phyloP scores from a whole-genome alignment of 1,140 invertebrate species.

The Rhyacophila brunnea region DNA sequence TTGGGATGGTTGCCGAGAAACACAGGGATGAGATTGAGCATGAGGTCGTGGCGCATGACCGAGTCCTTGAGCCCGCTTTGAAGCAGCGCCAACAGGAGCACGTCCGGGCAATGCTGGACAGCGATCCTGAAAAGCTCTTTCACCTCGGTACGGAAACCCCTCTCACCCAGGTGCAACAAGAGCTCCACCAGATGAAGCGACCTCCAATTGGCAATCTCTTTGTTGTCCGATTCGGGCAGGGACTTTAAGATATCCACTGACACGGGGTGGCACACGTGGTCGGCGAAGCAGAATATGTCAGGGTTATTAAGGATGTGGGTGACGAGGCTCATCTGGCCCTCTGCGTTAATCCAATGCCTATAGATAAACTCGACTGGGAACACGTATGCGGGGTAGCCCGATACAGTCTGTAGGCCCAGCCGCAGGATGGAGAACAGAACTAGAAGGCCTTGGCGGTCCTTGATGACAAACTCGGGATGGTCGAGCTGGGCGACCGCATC shows the following conservation, averaged over 20 bases:
- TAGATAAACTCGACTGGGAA: constrained; percentile 91
- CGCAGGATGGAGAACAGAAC: constrained; percentile 78
- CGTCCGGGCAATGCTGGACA: constrained; percentile 89
- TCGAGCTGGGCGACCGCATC: constrained; percentile 90
- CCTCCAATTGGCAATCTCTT: constrained; percentile 89
- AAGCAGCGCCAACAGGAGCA: constrained; percentile 82
- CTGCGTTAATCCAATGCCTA: constrained; percentile 87
- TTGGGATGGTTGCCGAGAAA: constrained; percentile 95
- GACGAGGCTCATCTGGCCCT: constrained; percentile 88
- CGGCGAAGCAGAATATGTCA: constrained; percentile 92
- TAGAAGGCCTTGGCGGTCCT: constrained; percentile 80
- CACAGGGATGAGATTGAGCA: constrained; percentile 82
- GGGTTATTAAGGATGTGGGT: constrained; percentile 84
- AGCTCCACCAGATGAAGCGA: constrained; percentile 89
- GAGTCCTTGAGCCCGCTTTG: constrained; percentile 79
- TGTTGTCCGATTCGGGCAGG: constrained; percentile 87
- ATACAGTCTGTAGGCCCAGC: constrained; percentile 69
- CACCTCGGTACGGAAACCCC: constrained; percentile 76
- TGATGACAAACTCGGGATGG: constrained; percentile 84
- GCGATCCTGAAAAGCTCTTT: constrained; percentile 92
- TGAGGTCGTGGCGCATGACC: constrained; percentile 77
- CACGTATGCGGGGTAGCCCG: constrained; percentile 67
- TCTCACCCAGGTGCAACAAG: constrained; percentile 82
- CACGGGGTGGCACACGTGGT: constrained; percentile 84
- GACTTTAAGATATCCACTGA: constrained; percentile 88